These are phyloP conservation scores for Brachypalpus laphriformis DNA, from an alignment of 2,888 invertebrate genomes.

Conservation along the genomic window DNA sequence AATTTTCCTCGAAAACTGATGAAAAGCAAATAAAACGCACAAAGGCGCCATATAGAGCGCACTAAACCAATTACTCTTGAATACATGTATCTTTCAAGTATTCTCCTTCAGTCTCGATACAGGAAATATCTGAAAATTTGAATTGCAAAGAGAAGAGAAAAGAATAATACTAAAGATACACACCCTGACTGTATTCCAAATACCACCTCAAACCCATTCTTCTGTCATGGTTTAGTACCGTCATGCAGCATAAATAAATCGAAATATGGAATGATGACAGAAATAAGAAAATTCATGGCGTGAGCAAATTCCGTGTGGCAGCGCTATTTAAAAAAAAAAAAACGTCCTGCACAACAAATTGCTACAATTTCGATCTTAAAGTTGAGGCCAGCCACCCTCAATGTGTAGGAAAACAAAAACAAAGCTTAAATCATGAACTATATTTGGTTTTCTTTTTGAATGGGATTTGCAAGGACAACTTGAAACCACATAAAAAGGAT, in stretches of 20 bases:
- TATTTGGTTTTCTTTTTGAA: neutral
- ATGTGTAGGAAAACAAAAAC: neutral
- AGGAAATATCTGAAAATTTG: slow-evolving; percentile 18
- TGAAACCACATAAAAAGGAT: slow-evolving; percentile 1
- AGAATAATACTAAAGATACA: neutral
- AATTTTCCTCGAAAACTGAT: slow-evolving; percentile 21
- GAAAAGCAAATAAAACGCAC: slow-evolving; percentile 39
- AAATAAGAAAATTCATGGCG: neutral
- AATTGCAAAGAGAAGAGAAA: slow-evolving; percentile 11
- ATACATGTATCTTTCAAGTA: slow-evolving; percentile 7
- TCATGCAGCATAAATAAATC: neutral
- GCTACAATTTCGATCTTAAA: neutral
- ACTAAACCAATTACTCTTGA: slow-evolving; percentile 39
- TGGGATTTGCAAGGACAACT: slow-evolving; percentile 19
- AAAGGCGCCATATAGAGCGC: slow-evolving; percentile 7
- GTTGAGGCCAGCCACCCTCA: neutral
- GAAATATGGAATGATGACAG: neutral
- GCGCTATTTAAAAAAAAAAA: neutral
- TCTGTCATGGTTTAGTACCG: neutral
- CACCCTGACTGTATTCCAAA: neutral
- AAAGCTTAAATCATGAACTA: slow-evolving; percentile 2
- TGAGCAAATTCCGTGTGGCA: neutral
- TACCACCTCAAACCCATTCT: neutral
- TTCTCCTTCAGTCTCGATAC: neutral
- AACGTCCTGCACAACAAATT: neutral